Evolutionary conservation across 2,888 invertebrate genomes (phyloP), one percentile per base, ranked within the genome.

Genomic region (Tanytarsus gracilentus): DNA sequence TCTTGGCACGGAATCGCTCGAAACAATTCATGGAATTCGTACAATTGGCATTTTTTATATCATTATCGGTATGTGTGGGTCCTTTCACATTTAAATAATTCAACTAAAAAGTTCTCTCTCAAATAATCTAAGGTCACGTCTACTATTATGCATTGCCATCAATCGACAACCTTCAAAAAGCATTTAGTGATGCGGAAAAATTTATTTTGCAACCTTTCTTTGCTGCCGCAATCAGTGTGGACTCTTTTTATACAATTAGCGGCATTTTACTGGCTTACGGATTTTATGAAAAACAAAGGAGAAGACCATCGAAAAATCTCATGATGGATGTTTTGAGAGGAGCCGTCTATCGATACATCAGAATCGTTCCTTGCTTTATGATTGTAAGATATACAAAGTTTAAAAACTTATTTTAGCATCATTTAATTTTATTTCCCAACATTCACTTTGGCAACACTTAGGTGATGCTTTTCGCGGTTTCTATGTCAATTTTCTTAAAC

Each of bases 1-100:
- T 8, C 50, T 65, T n/a, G 62, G 62, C 7, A 62, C 33, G 6
- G 62, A 64, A 30, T 65, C 64, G 8, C 62, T 65, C 29, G 63
- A 62, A 27, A 61, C 63, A 8, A 63, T 65, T 21, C 64, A 65
- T 63, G 65, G 65, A 8, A 56, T 65, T 21, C 62, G 65, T 59
- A 63, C 64, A 7, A 36, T 80, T 18, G 75, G 77, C 16, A 79
- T 81, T 77, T 64, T 75, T 26, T 81, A 80, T 78, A 77, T 81
- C 18, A 75, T 80, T 48, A 67, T 76, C 62, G 44, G 44, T 44
- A 44, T n/a, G n/a, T n/a, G n/a, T n/a, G n/a, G n/a, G n/a, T n/a
- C n/a, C n/a, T n/a, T n/a, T n/a, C n/a, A n/a, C n/a, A n/a, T n/a
- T n/a, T n/a, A n/a, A 44, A 44, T 18, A 21, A 16, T 33, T 33